Base-by-base conservation (phyloP, 2,888 invertebrate genomes). In the Ypsolopha sequella region DNA sequence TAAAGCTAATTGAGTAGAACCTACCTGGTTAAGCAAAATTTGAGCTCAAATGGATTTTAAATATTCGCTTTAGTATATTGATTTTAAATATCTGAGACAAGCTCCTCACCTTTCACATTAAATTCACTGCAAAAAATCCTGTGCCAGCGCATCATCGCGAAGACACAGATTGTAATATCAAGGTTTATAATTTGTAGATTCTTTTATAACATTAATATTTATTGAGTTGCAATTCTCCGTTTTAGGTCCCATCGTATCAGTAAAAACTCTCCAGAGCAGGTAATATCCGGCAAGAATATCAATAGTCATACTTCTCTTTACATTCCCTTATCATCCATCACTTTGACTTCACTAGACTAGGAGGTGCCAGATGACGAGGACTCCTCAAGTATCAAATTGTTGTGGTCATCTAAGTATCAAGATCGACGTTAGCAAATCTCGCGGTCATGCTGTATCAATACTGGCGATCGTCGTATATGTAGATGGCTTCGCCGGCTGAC, bases 401-500 rank as follows among this genome's bases (percentile, higher is more conserved):
- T 10, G 7, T 41, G 11, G 11, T 11, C 41, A 24, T 24, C 24
- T 24, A 24, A 24, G 24, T 24, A 24, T 24, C 24, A 24, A 24
- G 24, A 24, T 11, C 48, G 13, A n/a, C 13, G 35, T 6, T 34
- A n/a, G n/a, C 8, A n/a, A 36, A 10, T n/a, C 24, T 13, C 35
- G 36, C 36, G 10, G 6, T 2, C 24, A 14, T 14, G 35, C 14
- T 24, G 10, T 4, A 50, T 59, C 55, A 59, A 41, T 85, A 85
- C 65, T 80, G 82, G 56, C 78, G 78, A 59, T 86, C 84, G 63
- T 85, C 81, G 73, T 86, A 86, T 34, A 86, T 85, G 65, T 86
- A 86, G 60, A 91, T 91, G 45, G 91, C 90, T 66, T 91, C 91
- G 6, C 91, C 91, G 41, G 91, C 91, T 55, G 91, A 89, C 62